phyloP scores from a whole-genome alignment of 2,113 vertebrate species.

The Patagioenas fasciata region DNA sequence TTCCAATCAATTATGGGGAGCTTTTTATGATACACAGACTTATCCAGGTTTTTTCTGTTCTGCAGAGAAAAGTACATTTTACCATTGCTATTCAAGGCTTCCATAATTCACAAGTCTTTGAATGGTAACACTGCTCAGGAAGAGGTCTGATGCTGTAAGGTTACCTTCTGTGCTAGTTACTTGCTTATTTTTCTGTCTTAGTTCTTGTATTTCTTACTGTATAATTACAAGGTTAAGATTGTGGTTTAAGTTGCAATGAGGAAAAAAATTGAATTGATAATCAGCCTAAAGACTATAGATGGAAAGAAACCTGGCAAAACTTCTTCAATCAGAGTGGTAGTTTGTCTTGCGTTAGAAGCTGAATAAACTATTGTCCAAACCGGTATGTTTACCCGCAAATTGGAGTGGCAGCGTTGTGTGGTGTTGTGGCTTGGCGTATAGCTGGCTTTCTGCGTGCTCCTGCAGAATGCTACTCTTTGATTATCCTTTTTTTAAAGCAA shows the following conservation, averaged over 20 bases:
- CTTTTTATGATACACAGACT: background rate
- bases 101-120: background rate
- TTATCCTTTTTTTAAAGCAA: background rate
- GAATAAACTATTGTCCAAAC: background rate
- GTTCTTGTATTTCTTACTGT: background rate
- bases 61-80: background rate
- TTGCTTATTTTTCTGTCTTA: background rate
- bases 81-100: background rate
- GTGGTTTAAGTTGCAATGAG: background rate
- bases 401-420: background rate
- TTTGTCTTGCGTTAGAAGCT: background rate
- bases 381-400: background rate
- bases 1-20: background rate
- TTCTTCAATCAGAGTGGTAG: background rate
- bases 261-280: background rate
- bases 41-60: background rate
- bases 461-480: background rate
- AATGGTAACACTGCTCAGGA: background rate
- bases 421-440: background rate
- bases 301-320: background rate
- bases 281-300: background rate
- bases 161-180: background rate
- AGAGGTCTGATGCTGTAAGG: background rate
- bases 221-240: background rate
- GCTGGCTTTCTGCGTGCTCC: background rate